These are phyloP conservation scores for Heterochromis multidens DNA, from an alignment of 2,113 vertebrate genomes.

Conservation along the genomic window DNA sequence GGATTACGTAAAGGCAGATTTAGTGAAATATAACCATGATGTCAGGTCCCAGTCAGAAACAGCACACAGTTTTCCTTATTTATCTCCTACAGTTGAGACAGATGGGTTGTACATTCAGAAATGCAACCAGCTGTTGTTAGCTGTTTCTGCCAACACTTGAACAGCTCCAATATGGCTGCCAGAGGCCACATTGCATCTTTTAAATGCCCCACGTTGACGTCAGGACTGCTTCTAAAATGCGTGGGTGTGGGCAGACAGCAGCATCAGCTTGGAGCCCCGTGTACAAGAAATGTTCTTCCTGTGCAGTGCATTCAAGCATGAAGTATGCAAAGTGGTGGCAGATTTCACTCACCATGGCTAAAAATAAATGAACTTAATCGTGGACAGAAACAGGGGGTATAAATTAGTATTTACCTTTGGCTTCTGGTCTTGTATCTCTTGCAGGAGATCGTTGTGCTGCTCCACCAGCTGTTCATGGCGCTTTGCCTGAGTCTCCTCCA, in stretches of 20 bases:
- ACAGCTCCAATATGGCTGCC: conserved; percentile 12
- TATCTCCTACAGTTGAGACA: background rate
- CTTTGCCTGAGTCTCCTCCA: conserved; percentile 96
- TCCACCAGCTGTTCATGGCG: conserved; percentile 93
- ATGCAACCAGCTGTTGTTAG: conserved; percentile 8
- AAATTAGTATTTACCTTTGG: conserved; percentile 82
- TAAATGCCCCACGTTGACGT: background rate
- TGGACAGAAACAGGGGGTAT: background rate
- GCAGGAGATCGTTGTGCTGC: conserved; percentile 90
- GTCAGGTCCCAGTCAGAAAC: background rate
- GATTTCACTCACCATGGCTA: background rate
- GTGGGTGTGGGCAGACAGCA: background rate
- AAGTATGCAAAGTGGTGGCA: background rate
- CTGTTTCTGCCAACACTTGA: background rate
- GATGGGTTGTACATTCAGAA: background rate
- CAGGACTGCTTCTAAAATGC: background rate
- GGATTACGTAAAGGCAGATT: background rate
- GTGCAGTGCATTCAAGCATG: background rate
- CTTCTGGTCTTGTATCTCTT: conserved; percentile 93
- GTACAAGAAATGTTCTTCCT: background rate
- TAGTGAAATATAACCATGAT: background rate
- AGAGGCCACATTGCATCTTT: background rate
- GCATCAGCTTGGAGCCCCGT: background rate
- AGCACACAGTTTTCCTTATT: background rate
- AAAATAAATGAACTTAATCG: background rate